These are phyloP conservation scores for Clarias platycephalus DNA, from an alignment of 2,797 vertebrate genomes.

Conservation along the genomic window DNA sequence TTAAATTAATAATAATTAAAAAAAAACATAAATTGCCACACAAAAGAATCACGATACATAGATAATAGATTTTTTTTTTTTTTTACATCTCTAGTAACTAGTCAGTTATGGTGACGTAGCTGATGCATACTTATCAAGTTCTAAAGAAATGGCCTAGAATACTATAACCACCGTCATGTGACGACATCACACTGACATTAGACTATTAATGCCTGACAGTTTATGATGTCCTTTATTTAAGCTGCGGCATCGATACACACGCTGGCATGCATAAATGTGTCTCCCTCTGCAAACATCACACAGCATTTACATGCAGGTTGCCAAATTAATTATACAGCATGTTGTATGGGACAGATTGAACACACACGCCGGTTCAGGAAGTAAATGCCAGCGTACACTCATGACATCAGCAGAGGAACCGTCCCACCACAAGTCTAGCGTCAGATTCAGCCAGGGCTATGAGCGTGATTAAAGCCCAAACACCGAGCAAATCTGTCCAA, in stretches of 20 bases:
- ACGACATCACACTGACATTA: neutral
- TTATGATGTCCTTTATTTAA: neutral
- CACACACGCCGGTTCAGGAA: neutral
- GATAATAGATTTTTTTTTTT: too few species aligned
- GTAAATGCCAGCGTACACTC: neutral
- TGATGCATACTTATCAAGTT: neutral
- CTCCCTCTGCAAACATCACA: neutral
- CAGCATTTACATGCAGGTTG: neutral
- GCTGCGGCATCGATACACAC: neutral
- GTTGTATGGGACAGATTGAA: neutral
- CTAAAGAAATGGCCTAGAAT: neutral
- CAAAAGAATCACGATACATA: too few species aligned
- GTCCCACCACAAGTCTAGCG: neutral
- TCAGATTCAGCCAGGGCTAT: constrained; percentile 2
- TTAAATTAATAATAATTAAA: too few species aligned
- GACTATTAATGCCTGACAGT: neutral
- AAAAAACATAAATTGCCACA: too few species aligned
- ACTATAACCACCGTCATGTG: neutral
- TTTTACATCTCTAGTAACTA: too few species aligned
- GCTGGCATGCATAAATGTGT: neutral
- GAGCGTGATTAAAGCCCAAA: neutral
- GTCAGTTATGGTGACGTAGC: neutral
- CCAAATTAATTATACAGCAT: neutral
- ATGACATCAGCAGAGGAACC: neutral
- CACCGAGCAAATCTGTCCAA: constrained; percentile 6